phyloP scores from a whole-genome alignment of 2,888 invertebrate genomes.

The Hecatera dysodea region DNA sequence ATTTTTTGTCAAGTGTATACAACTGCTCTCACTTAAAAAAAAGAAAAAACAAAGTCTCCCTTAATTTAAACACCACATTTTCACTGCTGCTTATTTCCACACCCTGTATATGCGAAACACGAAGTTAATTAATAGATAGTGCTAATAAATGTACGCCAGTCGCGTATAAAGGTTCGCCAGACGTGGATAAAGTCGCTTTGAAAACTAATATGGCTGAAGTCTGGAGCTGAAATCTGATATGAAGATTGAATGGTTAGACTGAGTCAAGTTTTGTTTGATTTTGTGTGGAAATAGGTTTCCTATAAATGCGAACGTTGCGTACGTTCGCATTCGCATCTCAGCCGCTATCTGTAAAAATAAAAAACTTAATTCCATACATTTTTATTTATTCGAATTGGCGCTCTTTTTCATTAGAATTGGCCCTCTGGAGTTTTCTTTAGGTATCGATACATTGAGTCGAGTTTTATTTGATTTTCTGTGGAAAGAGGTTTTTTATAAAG shows the following conservation, averaged over 20 bases:
- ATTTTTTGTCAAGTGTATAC: too few relatives aligned
- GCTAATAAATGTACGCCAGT: conserved; percentile 23
- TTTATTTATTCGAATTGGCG: too few relatives aligned
- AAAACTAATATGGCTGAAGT: conserved; percentile 26
- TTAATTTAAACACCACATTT: not conserved
- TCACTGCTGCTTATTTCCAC: not conserved
- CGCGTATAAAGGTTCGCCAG: conserved; percentile 2
- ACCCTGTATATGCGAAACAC: conserved; percentile 24
- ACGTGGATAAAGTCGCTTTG: conserved; percentile 28
- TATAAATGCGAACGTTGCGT: not conserved
- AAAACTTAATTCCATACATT: too few relatives aligned
- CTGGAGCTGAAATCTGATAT: conserved; percentile 22
- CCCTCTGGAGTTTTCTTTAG: too few relatives aligned
- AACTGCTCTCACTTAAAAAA: not conserved
- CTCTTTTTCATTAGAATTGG: too few relatives aligned
- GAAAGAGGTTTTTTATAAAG: too few relatives aligned
- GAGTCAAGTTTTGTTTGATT: conserved; percentile 1
- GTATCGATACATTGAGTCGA: too few relatives aligned
- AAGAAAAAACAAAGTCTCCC: not conserved
- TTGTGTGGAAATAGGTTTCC: not conserved
- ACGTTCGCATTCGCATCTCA: too few relatives aligned
- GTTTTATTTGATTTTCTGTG: too few relatives aligned
- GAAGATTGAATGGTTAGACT: not conserved
- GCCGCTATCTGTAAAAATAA: too few relatives aligned
- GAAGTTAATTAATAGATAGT: conserved; percentile 40